These are phyloP conservation scores for Tetranychus cinnabarinus DNA, from an alignment of 1,140 invertebrate genomes.

Conservation along the genomic window DNA sequence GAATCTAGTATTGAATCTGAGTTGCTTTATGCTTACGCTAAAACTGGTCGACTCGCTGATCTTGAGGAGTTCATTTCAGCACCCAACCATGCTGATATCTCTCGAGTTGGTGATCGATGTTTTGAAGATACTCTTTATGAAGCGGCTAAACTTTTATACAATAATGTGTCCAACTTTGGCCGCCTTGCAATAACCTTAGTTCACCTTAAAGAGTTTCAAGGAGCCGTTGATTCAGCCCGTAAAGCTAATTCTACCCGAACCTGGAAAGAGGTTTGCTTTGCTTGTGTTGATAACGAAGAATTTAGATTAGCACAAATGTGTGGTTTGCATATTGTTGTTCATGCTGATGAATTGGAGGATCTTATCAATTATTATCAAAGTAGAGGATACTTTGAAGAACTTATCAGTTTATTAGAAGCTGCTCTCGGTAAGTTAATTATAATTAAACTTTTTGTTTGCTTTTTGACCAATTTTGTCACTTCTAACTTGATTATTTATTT, in stretches of 20 bases:
- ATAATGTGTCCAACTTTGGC: slow-evolving; percentile 97
- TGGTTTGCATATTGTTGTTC: slow-evolving; percentile 95
- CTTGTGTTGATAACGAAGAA: slow-evolving; percentile 93
- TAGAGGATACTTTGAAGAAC: slow-evolving; percentile 90
- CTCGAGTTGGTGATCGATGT: slow-evolving; percentile 94
- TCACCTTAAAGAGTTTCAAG: slow-evolving; percentile 92
- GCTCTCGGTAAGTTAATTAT: slow-evolving; percentile 38
- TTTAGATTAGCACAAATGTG: slow-evolving; percentile 98
- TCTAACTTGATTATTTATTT: slow-evolving; percentile 60
- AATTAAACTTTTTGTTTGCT: neutral
- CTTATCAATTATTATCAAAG: slow-evolving; percentile 93
- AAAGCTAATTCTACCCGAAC: slow-evolving; percentile 96
- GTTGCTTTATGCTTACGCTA: slow-evolving; percentile 91
- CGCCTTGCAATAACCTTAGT: slow-evolving; percentile 89
- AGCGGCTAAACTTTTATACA: slow-evolving; percentile 90
- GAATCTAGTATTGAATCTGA: slow-evolving; percentile 98
- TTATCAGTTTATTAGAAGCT: slow-evolving; percentile 86
- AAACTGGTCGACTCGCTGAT: slow-evolving; percentile 85
- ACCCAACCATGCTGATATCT: slow-evolving; percentile 97
- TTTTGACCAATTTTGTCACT: neutral
- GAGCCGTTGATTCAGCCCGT: slow-evolving; percentile 88
- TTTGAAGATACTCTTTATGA: slow-evolving; percentile 97
- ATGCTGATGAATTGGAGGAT: slow-evolving; percentile 97
- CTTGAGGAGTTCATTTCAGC: slow-evolving; percentile 95
- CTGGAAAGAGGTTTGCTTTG: slow-evolving; percentile 99